Evolutionary conservation across 2,888 invertebrate genomes (phyloP).

Genomic region (Hyalella azteca): DNA sequence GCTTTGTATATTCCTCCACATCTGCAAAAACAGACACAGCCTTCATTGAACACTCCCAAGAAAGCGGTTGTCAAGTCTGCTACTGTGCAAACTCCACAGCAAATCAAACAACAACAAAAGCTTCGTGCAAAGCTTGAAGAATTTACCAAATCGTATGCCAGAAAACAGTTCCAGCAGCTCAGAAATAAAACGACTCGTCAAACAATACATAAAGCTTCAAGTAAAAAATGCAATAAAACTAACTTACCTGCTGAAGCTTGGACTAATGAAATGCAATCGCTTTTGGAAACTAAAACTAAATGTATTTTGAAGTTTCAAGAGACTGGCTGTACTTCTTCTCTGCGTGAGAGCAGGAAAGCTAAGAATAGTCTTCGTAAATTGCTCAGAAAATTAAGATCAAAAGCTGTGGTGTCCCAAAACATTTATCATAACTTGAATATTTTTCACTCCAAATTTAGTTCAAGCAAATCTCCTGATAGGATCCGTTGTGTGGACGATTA

Average conservation of each 20-base stretch:
- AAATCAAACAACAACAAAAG: neutral
- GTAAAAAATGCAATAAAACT: neutral
- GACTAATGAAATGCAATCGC: neutral
- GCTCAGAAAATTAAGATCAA: neutral
- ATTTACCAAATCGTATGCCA: neutral
- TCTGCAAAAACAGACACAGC: constrained; percentile 3
- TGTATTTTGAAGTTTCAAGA: neutral
- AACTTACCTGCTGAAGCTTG: neutral
- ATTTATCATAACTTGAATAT: neutral
- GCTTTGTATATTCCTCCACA: constrained; percentile 17
- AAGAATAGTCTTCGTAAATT: neutral
- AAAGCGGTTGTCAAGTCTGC: neutral
- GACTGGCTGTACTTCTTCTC: neutral
- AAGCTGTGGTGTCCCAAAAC: neutral
- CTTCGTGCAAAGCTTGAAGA: neutral
- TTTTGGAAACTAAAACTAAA: neutral
- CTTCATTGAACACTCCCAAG: neutral
- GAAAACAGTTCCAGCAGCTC: neutral
- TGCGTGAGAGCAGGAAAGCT: neutral
- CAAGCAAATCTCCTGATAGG: neutral
- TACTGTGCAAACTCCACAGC: neutral
- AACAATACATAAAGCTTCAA: too few relatives aligned
- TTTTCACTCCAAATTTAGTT: neutral
- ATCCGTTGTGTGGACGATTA: neutral
- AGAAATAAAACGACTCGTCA: too few relatives aligned